Conservation (phyloP, 1,140 invertebrate genomes). For the Phortica variegata region DNA sequence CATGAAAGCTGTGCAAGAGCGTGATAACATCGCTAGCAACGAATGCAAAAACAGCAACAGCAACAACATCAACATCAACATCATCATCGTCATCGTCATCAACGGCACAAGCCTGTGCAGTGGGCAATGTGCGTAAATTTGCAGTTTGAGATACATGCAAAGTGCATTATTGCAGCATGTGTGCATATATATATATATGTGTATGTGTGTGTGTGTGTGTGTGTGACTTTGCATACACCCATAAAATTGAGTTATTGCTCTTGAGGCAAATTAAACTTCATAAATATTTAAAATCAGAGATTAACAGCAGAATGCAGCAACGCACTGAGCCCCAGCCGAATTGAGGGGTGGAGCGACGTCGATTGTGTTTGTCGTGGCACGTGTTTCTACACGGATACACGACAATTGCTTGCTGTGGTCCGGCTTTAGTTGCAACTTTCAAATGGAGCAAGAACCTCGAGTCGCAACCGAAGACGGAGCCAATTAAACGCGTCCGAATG, state of each 20-base stretch:
- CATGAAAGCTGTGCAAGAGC: too few relatives aligned
- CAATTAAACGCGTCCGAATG: not conserved
- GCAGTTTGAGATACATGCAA: too few relatives aligned
- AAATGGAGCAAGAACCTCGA: not conserved
- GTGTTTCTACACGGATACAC: not conserved
- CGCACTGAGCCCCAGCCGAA: constrained; percentile 1
- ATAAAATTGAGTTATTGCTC: constrained; percentile 57
- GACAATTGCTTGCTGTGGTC: constrained; percentile 7
- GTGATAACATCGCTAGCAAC: too few relatives aligned
- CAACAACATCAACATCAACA: too few relatives aligned
- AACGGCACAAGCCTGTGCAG: too few relatives aligned
- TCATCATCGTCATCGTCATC: too few relatives aligned
- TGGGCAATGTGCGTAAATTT: too few relatives aligned
- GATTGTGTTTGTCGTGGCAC: constrained; percentile 1
- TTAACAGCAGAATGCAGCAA: constrained; percentile 30
- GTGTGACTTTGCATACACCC: constrained; percentile 19
- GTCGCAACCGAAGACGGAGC: constrained; percentile 14
- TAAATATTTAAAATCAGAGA: constrained; percentile 57
- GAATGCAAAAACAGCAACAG: too few relatives aligned
- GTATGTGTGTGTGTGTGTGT: constrained; percentile 8
- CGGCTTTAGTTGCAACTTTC: constrained; percentile 23
- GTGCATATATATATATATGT: constrained; percentile 14
- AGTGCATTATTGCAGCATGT: constrained; percentile 7
- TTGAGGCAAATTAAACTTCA: constrained; percentile 57
- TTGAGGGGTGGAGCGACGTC: constrained; percentile 1